These are phyloP conservation scores for Amblyjoppa fuscipennis DNA, from an alignment of 2,888 invertebrate genomes.

Conservation along the genomic window DNA sequence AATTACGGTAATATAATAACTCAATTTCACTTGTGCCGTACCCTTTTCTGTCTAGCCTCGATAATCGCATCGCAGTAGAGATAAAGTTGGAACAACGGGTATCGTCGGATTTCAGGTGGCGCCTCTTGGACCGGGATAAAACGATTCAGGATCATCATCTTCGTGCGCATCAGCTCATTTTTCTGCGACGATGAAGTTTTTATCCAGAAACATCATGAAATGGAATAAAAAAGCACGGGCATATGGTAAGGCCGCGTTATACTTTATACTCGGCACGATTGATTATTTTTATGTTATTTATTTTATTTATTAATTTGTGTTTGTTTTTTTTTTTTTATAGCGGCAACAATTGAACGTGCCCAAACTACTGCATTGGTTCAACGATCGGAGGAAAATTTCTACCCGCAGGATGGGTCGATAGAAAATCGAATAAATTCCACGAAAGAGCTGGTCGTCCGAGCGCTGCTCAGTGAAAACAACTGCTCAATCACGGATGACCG, in stretches of 20 bases:
- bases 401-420: not conserved
- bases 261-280: too few species aligned
- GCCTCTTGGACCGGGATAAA: constrained; percentile 89
- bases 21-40: constrained; percentile 56
- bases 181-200: constrained; percentile 82
- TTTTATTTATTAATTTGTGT: not conserved
- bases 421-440: constrained; percentile 6
- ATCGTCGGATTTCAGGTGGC: constrained; percentile 88
- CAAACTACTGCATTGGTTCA: not conserved
- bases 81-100: constrained; percentile 88
- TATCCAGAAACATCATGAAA: not conserved
- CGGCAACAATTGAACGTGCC: not conserved
- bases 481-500: too few species aligned
- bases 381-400: not conserved
- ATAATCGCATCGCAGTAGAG: constrained; percentile 78
- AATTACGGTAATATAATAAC: not conserved
- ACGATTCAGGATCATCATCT: constrained; percentile 89
- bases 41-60: constrained; percentile 76
- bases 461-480: too few species aligned
- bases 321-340: not conserved
- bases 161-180: constrained; percentile 90
- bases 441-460: not conserved
- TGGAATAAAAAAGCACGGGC: not conserved
- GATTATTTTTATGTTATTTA: not conserved
- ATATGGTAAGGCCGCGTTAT: too few species aligned